phyloP scores from a whole-genome alignment of 2,888 invertebrate species.

The Meandrusa payeni region DNA sequence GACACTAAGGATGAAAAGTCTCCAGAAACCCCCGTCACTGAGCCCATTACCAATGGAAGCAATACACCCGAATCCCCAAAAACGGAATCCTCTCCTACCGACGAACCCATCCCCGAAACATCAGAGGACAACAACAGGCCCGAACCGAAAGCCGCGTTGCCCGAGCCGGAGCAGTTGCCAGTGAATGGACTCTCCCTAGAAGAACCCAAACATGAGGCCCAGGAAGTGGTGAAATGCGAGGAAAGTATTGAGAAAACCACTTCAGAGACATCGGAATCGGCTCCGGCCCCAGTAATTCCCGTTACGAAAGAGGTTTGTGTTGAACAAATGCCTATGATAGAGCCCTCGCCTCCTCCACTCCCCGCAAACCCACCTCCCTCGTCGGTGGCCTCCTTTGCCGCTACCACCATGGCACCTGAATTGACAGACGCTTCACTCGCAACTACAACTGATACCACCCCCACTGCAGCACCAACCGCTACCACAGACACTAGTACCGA shows the following conservation, averaged over 20 bases:
- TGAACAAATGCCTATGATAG: constrained; percentile 81
- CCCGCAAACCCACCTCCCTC: constrained; percentile 88
- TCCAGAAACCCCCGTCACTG: constrained; percentile 74
- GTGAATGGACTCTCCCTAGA: constrained; percentile 66
- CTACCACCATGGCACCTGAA: constrained; percentile 83
- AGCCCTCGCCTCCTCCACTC: constrained; percentile 86
- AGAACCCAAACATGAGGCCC: constrained; percentile 49
- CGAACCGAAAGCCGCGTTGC: constrained; percentile 41
- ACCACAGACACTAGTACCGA: constrained; percentile 44
- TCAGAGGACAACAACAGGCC: constrained; percentile 41
- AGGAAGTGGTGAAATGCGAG: constrained; percentile 44
- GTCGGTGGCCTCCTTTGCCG: constrained; percentile 87
- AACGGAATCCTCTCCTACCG: constrained; percentile 39
- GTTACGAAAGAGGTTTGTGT: constrained; percentile 78
- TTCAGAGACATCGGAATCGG: constrained; percentile 55
- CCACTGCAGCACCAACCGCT: constrained; percentile 48
- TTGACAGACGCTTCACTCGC: constrained; percentile 65
- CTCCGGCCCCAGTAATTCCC: constrained; percentile 66
- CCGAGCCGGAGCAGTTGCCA: constrained; percentile 60
- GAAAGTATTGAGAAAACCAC: constrained; percentile 54
- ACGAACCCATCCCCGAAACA: constrained; percentile 36
- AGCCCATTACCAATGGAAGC: constrained; percentile 72
- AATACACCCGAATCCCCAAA: constrained; percentile 65
- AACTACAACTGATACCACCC: constrained; percentile 58
- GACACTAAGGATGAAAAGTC: constrained; percentile 65